phyloP scores from a whole-genome alignment of 2,888 invertebrate species.

The Apoderus coryli region DNA sequence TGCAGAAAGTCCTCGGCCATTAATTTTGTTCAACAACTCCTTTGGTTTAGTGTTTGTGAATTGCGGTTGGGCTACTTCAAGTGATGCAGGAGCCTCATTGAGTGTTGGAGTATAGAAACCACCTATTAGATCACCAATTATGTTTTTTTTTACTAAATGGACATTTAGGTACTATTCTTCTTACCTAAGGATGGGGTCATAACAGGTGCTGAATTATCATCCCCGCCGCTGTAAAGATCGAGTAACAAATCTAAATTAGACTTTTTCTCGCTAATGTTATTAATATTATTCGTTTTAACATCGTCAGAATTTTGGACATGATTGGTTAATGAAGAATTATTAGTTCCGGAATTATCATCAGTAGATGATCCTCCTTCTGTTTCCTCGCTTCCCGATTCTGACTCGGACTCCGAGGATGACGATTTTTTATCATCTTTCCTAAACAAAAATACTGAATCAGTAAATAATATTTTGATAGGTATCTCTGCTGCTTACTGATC shows the following conservation, averaged over 20 bases:
- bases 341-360: conserved; percentile 10
- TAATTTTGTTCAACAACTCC: conserved; percentile 58
- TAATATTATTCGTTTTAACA: conserved; percentile 11
- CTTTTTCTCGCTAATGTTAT: conserved; percentile 23
- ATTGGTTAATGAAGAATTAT: conserved; percentile 8
- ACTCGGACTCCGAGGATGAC: conserved; percentile 17
- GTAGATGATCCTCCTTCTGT: conserved; percentile 14
- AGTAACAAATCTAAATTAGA: conserved; percentile 70
- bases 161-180: no score
- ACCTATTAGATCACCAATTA: conserved; percentile 37
- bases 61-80: conserved; percentile 45
- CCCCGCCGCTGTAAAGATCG: conserved; percentile 61
- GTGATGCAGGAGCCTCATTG: conserved; percentile 24
- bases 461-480: background rate
- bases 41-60: conserved; percentile 42
- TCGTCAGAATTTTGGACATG: conserved; percentile 11
- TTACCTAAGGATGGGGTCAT: conserved; percentile 59
- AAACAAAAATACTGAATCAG: conserved; percentile 8
- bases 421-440: conserved; percentile 14
- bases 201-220: conserved; percentile 51
- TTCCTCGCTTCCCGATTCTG: conserved; percentile 16
- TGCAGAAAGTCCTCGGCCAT: conserved; percentile 51
- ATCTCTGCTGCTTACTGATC: conserved; percentile 13
- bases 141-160: no score
- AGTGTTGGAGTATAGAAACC: conserved; percentile 53